Conservation (phyloP, 2,888 invertebrate genomes). For the Phaonia tiefii region DNA sequence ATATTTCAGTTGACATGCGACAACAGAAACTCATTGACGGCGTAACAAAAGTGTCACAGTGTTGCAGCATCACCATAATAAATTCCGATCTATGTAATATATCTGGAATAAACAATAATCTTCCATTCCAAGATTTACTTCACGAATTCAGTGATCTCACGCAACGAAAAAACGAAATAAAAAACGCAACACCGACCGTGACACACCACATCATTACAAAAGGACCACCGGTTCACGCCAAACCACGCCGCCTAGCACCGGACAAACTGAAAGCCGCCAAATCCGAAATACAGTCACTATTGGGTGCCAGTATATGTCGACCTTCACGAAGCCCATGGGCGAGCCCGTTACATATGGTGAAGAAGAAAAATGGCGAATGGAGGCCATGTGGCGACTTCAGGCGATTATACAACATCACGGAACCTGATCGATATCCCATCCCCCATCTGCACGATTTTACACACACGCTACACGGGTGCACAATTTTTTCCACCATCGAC, state of each 20-base stretch:
- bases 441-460: constrained; percentile 61
- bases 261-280: constrained; percentile 58
- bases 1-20: constrained; percentile 56
- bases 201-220: constrained; percentile 31
- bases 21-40: constrained; percentile 46
- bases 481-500: constrained; percentile 71
- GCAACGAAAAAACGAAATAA: constrained; percentile 41
- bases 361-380: too few relatives aligned
- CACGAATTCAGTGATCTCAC: too few relatives aligned
- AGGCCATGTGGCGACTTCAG: constrained; percentile 56
- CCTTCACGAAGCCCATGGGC: constrained; percentile 66
- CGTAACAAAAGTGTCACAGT: constrained; percentile 52
- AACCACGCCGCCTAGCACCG: constrained; percentile 48
- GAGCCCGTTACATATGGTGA: constrained; percentile 57
- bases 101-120: background rate
- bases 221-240: constrained; percentile 53
- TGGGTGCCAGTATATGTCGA: constrained; percentile 48
- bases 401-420: constrained; percentile 67
- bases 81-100: constrained; percentile 9
- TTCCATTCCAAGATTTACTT: too few relatives aligned
- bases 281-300: constrained; percentile 46
- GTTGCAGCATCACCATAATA: too few relatives aligned
- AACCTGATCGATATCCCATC: constrained; percentile 73
- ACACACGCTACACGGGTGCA: too few relatives aligned
- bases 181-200: constrained; percentile 14